Conservation (phyloP, 2,888 invertebrate genomes). For the Dryadula phaetusa region DNA sequence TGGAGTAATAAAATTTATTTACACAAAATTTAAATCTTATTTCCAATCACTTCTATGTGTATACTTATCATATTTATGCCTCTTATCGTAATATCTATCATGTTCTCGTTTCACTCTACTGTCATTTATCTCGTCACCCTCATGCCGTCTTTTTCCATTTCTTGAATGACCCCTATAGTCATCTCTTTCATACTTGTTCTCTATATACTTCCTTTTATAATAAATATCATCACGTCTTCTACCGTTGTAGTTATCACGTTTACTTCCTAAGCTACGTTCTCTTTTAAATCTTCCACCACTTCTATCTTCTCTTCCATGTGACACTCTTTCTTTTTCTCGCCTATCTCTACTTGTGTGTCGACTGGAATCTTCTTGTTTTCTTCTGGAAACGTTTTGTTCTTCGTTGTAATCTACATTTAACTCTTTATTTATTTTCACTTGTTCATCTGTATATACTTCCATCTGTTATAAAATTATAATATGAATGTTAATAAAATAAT, state of each 20-base stretch:
- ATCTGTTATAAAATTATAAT: constrained; percentile 51
- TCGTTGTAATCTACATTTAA: neutral
- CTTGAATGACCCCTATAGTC: constrained; percentile 24
- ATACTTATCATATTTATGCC: constrained; percentile 16
- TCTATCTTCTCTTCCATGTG: neutral
- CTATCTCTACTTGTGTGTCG: neutral
- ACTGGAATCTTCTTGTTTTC: neutral
- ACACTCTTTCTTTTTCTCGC: neutral
- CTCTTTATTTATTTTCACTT: constrained; percentile 5
- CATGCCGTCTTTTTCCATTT: constrained; percentile 25
- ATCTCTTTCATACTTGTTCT: constrained; percentile 14
- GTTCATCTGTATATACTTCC: constrained; percentile 50
- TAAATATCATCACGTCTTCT: constrained; percentile 26
- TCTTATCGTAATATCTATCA: constrained; percentile 14
- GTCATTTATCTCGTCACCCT: constrained; percentile 2
- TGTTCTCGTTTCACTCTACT: neutral
- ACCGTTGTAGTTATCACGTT: constrained; percentile 15
- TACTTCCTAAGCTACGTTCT: constrained; percentile 13
- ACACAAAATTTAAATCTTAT: neutral
- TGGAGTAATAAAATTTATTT: neutral
- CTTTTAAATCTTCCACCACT: constrained; percentile 9
- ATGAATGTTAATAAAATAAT: neutral
- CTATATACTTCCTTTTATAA: neutral
- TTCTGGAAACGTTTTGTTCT: neutral
- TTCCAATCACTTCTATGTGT: neutral